Percentiles rank a stretch among this genome's conserved stretches.
Conservation (phyloP, 2,113 vertebrate species). For the Lophura nycthemera region DNA sequence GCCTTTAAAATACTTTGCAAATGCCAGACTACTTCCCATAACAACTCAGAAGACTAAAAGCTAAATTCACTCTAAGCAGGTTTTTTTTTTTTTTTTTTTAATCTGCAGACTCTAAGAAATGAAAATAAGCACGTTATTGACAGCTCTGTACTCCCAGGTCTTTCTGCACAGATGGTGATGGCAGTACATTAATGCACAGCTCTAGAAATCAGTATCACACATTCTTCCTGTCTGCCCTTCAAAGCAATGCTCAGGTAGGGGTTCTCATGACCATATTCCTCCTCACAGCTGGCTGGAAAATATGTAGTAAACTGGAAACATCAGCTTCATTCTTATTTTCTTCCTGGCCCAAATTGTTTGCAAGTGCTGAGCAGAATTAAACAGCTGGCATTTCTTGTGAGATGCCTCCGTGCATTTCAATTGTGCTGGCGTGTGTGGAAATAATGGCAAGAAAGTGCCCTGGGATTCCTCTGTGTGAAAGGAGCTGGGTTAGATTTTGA, state of each 20-base stretch:
- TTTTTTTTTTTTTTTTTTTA: background rate
- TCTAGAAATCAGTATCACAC: slow-evolving; percentile 9
- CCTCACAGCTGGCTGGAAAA: slow-evolving; percentile 30
- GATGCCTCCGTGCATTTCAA: background rate
- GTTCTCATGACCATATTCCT: background rate
- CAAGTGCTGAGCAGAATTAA: background rate
- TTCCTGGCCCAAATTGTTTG: background rate
- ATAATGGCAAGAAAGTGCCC: background rate
- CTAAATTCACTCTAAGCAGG: background rate
- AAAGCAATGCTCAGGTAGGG: slow-evolving; percentile 13
- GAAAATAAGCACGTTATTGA: background rate
- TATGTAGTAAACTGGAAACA: background rate
- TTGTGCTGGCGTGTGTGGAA: background rate
- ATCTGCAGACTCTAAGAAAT: slow-evolving; percentile 26
- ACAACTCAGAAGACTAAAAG: background rate
- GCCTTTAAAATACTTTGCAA: slow-evolving; percentile 6
- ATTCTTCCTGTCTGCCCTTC: background rate
- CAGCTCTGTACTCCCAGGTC: slow-evolving; percentile 3
- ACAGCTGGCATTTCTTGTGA: background rate
- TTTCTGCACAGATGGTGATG: slow-evolving; percentile 46
- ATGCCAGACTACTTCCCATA: slow-evolving; percentile 8
- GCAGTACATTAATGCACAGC: background rate
- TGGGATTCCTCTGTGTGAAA: background rate
- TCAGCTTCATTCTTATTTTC: background rate
- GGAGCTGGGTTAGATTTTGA: background rate